Conservation (phyloP, 2,797 vertebrate genomes). For the Cyprinodon diabolis region DNA sequence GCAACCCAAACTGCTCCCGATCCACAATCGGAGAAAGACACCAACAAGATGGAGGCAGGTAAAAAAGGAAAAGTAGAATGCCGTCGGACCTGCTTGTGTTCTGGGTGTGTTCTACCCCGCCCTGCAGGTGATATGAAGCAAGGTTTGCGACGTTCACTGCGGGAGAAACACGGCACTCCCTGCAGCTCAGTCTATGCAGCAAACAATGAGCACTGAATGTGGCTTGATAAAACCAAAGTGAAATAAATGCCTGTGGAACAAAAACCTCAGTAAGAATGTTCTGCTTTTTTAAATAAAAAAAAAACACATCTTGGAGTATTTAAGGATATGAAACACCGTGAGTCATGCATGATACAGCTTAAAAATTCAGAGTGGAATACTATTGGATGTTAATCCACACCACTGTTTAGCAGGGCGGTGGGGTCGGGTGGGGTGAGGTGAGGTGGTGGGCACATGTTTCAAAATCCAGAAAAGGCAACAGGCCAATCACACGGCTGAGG, state of each 20-base stretch:
- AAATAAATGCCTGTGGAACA: slow-evolving; percentile 13
- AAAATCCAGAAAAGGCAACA: slow-evolving; percentile 43
- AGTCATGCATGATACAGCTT: slow-evolving; percentile 46
- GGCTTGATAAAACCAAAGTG: not conserved
- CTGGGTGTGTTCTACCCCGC: slow-evolving; percentile 48
- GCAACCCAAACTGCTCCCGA: not conserved
- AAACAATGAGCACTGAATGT: not conserved
- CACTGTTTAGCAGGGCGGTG: slow-evolving; percentile 4
- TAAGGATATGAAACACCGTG: slow-evolving; percentile 41
- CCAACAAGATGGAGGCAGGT: not conserved
- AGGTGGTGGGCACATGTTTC: slow-evolving; percentile 23
- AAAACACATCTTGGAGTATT: slow-evolving; percentile 22
- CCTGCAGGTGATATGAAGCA: slow-evolving; percentile 40
- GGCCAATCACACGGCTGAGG: slow-evolving; percentile 51
- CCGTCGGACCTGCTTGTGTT: slow-evolving; percentile 62
- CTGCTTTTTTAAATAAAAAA: not conserved
- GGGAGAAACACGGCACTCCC: slow-evolving; percentile 22
- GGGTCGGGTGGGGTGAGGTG: slow-evolving; percentile 3
- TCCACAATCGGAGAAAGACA: slow-evolving; percentile 1
- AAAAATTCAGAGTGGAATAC: slow-evolving; percentile 20
- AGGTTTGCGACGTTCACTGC: slow-evolving; percentile 3
- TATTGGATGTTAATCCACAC: slow-evolving; percentile 11
- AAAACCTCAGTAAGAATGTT: slow-evolving; percentile 26
- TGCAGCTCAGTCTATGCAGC: slow-evolving; percentile 5
- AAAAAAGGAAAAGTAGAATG: slow-evolving; percentile 56